Conservation (phyloP, 2,113 vertebrate species). For the Gopherus evgoodei region DNA sequence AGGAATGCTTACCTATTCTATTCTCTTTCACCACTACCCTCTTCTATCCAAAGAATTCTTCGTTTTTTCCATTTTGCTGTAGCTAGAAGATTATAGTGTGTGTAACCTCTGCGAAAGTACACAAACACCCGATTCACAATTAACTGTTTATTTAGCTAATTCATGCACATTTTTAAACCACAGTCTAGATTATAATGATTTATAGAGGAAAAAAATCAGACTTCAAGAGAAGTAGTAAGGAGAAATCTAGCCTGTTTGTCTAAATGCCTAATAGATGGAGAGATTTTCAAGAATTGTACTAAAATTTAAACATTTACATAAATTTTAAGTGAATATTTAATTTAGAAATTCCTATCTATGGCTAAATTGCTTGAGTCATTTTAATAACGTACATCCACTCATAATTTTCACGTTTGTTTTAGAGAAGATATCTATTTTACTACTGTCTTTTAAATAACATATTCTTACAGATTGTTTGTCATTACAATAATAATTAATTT, state of each 20-base stretch:
- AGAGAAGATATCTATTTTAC: slow-evolving; percentile 9
- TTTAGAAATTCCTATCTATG: slow-evolving; percentile 40
- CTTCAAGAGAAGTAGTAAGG: background rate
- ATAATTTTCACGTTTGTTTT: slow-evolving; percentile 26
- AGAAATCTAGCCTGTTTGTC: background rate
- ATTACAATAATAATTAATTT: slow-evolving; percentile 9
- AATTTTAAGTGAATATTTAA: background rate
- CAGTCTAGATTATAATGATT: background rate
- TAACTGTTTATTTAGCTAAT: background rate
- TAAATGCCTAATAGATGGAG: background rate
- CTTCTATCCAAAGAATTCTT: slow-evolving; percentile 30
- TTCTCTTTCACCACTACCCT: background rate
- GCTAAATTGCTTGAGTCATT: background rate
- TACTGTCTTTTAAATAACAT: background rate
- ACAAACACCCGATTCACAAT: background rate
- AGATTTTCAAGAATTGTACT: background rate
- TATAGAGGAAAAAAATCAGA: background rate
- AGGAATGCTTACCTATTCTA: background rate
- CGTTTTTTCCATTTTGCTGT: slow-evolving; percentile 10
- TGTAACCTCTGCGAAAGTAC: slow-evolving; percentile 11
- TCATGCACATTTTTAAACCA: background rate
- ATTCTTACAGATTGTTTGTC: slow-evolving; percentile 29
- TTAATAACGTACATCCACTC: background rate
- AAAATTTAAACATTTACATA: background rate
- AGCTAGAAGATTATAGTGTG: slow-evolving; percentile 20